A percentile compares a stretch with the other conserved stretches of the same genome.
phyloP scores from a whole-genome alignment of 2,888 invertebrate species.

The Tetranychus piercei region DNA sequence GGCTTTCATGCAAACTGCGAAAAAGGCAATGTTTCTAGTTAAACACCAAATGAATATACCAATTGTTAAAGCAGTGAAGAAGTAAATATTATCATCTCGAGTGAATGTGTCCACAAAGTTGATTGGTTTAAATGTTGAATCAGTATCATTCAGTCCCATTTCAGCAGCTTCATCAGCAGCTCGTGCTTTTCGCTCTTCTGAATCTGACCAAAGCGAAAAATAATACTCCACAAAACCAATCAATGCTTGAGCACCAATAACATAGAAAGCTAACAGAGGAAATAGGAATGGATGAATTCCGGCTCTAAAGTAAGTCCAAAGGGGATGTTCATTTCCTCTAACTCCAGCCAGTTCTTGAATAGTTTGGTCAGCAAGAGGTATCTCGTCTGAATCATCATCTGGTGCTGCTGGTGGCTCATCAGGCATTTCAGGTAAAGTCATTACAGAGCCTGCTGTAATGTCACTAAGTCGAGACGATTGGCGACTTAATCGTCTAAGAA shows the following conservation, averaged over 20 bases:
- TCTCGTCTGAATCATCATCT: neutral
- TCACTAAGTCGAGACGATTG: neutral
- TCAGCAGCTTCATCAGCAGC: neutral
- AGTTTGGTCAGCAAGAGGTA: neutral
- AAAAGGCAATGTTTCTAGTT: slow-evolving; percentile 24
- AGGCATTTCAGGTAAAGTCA: neutral
- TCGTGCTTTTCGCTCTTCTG: slow-evolving; percentile 20
- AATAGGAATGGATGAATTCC: neutral
- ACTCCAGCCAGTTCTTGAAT: neutral
- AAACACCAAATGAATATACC: slow-evolving; percentile 23
- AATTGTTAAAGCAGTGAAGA: slow-evolving; percentile 21
- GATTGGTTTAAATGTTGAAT: neutral
- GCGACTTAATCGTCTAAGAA: neutral
- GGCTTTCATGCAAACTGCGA: slow-evolving; percentile 26
- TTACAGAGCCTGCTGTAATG: neutral
- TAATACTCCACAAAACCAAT: neutral
- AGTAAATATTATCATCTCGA: slow-evolving; percentile 10
- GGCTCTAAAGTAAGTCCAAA: neutral
- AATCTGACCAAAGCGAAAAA: neutral
- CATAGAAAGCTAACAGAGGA: neutral
- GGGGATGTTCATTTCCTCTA: neutral
- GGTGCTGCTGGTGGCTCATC: neutral
- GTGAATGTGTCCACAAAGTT: slow-evolving; percentile 1
- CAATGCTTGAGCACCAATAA: neutral
- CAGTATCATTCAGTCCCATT: neutral